Percentiles rank a stretch among this genome's conserved stretches.
Conservation (phyloP, 2,888 invertebrate genomes). For the Lordiphosa andalusiaca region DNA sequence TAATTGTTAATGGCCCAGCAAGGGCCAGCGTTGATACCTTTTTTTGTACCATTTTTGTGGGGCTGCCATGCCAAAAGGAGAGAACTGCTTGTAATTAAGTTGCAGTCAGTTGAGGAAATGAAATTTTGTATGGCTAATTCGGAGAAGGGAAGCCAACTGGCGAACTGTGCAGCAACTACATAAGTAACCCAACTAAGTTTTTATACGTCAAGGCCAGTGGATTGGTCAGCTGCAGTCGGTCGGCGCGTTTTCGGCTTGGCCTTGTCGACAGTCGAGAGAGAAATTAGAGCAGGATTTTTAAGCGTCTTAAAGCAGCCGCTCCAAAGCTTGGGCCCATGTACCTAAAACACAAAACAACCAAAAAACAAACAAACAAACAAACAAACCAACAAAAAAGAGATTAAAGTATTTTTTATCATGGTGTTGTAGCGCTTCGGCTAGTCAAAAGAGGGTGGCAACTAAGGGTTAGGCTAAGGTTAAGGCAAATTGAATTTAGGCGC, state of each 20-base stretch:
- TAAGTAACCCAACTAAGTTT: conserved; percentile 27
- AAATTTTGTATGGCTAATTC: conserved; percentile 59
- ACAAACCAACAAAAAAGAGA: conserved; percentile 19
- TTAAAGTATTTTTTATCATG: conserved; percentile 65
- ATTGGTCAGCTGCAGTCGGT: conserved; percentile 12
- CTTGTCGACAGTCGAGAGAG: conserved; percentile 26
- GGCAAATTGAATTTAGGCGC: conserved; percentile 57
- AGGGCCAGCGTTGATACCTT: conserved; percentile 12
- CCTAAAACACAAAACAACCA: conserved; percentile 47
- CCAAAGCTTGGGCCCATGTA: conserved; percentile 51
- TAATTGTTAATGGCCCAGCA: conserved; percentile 41
- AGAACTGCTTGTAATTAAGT: conserved; percentile 62
- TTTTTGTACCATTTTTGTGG: conserved; percentile 19
- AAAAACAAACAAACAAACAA: conserved; percentile 7
- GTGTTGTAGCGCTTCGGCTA: conserved; percentile 65
- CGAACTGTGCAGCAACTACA: conserved; percentile 3
- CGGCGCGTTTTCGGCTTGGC: conserved; percentile 22
- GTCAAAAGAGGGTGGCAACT: conserved; percentile 28
- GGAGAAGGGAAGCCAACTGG: conserved; percentile 6
- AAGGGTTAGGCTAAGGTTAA: conserved; percentile 49
- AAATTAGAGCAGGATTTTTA: conserved; percentile 32
- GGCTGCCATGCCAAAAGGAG: conserved; percentile 34
- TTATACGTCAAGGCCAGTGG: conserved; percentile 43
- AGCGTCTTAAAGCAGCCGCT: conserved; percentile 40
- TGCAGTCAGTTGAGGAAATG: conserved; percentile 48